Percentiles rank a stretch among this genome's conserved stretches.
Conservation (phyloP, 2,888 invertebrate genomes). For the Autographa gamma region DNA sequence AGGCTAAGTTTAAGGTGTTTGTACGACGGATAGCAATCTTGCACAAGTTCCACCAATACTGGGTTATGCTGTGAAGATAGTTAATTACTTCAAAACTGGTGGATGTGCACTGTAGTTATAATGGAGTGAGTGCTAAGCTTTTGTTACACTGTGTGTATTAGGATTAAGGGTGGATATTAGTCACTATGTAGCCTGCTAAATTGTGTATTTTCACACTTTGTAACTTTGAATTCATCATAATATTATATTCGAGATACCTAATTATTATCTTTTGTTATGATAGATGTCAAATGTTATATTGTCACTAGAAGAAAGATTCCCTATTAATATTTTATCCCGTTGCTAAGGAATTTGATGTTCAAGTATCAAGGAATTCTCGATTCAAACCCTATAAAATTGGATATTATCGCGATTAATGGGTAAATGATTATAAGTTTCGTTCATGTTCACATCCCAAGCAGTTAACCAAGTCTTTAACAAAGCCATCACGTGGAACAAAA, state of each 20-base stretch:
- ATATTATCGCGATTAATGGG: neutral
- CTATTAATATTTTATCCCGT: too few relatives aligned
- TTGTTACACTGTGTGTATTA: neutral
- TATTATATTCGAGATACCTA: too few relatives aligned
- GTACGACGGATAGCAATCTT: conserved; percentile 48
- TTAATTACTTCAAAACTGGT: conserved; percentile 33
- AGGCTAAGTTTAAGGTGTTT: conserved; percentile 53
- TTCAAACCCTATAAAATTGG: too few relatives aligned
- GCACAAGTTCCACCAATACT: conserved; percentile 30
- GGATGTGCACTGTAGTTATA: conserved; percentile 17
- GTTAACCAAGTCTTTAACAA: neutral
- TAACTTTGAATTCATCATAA: too few relatives aligned
- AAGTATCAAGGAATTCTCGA: too few relatives aligned
- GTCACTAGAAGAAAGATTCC: too few relatives aligned
- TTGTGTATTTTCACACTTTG: too few relatives aligned
- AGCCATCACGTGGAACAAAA: conserved; percentile 6
- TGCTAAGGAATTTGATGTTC: too few relatives aligned
- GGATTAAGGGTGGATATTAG: neutral
- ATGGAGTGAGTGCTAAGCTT: conserved; percentile 1
- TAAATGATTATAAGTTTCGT: neutral
- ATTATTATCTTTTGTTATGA: too few relatives aligned
- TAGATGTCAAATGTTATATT: too few relatives aligned
- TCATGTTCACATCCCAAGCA: neutral
- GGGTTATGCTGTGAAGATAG: conserved; percentile 8
- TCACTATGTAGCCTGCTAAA: neutral